Percentiles rank a stretch among this genome's conserved stretches.
Conservation (phyloP, 2,888 invertebrate species). For the Anorthoa munda region DNA sequence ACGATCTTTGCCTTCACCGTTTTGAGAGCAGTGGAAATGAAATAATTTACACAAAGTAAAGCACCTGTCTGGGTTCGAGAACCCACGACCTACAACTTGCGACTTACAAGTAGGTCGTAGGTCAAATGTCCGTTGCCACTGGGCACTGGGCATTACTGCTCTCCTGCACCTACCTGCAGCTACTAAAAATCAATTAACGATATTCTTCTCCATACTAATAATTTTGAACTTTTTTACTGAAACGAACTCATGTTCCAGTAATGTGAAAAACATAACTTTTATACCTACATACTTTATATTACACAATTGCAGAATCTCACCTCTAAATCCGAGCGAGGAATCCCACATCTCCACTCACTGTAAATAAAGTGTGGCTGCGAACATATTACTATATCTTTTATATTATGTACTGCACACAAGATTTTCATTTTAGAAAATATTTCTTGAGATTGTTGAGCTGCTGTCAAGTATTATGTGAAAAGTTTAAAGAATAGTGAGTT, state of each 20-base stretch:
- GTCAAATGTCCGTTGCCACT: too few relatives aligned
- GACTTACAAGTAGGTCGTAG: too few relatives aligned
- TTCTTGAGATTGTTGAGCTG: neutral
- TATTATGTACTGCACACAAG: slow-evolving; percentile 22
- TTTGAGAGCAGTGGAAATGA: too few relatives aligned
- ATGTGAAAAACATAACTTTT: slow-evolving; percentile 1
- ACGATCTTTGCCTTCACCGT: too few relatives aligned
- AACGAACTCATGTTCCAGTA: neutral
- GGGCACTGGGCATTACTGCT: too few relatives aligned
- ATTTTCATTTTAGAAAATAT: slow-evolving; percentile 34
- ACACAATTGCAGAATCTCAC: slow-evolving; percentile 12
- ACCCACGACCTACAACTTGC: too few relatives aligned
- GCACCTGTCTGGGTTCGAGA: too few relatives aligned
- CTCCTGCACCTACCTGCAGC: too few relatives aligned
- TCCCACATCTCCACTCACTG: slow-evolving; percentile 20
- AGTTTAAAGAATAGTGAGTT: neutral
- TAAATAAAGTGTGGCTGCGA: slow-evolving; percentile 47
- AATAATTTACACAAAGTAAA: too few relatives aligned
- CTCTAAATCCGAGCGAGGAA: slow-evolving; percentile 22
- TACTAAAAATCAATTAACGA: neutral
- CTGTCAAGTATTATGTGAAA: neutral
- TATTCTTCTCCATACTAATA: neutral
- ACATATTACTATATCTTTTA: slow-evolving; percentile 27
- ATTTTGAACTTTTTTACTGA: neutral
- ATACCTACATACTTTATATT: neutral